phyloP scores from a whole-genome alignment of 2,888 invertebrate genomes.

The Sesia apiformis region DNA sequence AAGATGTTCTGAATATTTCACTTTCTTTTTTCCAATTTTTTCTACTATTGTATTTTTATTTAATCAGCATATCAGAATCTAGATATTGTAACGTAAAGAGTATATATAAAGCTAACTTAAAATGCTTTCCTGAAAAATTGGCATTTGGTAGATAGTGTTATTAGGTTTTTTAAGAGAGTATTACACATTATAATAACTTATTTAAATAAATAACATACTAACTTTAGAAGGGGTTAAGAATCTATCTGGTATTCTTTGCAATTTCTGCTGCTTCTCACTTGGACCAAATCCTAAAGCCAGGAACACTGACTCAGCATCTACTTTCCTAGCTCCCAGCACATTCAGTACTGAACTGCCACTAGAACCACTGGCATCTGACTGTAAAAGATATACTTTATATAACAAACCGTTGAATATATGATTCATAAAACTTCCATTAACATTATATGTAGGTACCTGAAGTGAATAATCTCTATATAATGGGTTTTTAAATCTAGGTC shows the following conservation, averaged over 20 bases:
- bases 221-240: conserved; percentile 89
- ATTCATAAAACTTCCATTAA: neutral
- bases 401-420: neutral
- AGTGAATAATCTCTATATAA: conserved; percentile 65
- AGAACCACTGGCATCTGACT: conserved; percentile 70
- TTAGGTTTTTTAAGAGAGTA: too few relatives aligned
- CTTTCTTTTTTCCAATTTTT: too few relatives aligned
- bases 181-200: too few relatives aligned
- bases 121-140: too few relatives aligned
- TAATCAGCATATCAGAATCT: too few relatives aligned
- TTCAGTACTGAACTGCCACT: conserved; percentile 86
- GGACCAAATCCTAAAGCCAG: conserved; percentile 88
- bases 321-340: conserved; percentile 86
- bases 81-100: too few relatives aligned
- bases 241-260: conserved; percentile 85
- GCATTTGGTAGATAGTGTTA: too few relatives aligned
- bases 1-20: too few relatives aligned
- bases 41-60: too few relatives aligned
- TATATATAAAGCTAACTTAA: too few relatives aligned
- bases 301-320: conserved; percentile 92
- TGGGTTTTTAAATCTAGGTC: conserved; percentile 59
- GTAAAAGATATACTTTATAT: conserved; percentile 6
- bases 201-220: conserved; percentile 12
- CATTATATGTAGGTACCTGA: conserved; percentile 36
- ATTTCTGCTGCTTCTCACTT: conserved; percentile 77